Evolutionary conservation across 2,113 vertebrate species (phyloP).

Genomic region (Micromys minutus): DNA sequence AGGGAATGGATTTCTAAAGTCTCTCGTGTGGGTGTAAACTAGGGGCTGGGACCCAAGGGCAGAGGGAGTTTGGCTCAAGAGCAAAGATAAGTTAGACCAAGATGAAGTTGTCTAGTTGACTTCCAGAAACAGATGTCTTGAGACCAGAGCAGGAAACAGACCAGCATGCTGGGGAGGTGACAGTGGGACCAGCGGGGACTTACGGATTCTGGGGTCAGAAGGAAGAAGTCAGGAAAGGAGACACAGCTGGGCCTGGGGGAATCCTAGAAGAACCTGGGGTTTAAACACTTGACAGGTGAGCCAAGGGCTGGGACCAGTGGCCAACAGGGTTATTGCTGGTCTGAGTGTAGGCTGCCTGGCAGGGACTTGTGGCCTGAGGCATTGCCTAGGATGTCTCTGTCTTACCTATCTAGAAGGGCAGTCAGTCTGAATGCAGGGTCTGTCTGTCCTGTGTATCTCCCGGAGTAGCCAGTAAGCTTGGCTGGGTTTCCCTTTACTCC

Average conservation of each 20-base stretch:
- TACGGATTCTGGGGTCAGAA: background rate
- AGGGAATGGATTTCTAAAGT: background rate
- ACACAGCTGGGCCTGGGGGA: too few species aligned
- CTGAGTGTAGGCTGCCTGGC: background rate
- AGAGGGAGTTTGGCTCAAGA: background rate
- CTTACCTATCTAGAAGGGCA: background rate
- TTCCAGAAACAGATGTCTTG: background rate
- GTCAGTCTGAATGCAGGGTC: background rate
- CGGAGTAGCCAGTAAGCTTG: background rate
- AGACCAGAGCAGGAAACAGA: background rate
- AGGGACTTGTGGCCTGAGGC: background rate
- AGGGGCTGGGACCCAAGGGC: background rate
- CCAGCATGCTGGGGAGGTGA: background rate
- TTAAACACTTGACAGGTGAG: background rate
- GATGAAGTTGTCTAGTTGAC: background rate
- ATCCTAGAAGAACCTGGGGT: background rate
- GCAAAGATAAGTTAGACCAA: background rate
- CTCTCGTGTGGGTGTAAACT: background rate
- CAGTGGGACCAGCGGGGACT: fast-evolving
- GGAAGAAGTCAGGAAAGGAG: background rate
- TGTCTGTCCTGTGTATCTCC: background rate
- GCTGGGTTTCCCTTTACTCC: background rate
- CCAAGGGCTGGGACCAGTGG: background rate
- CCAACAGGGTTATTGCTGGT: background rate
- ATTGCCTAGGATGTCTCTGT: background rate